These are phyloP conservation scores for Tylochromis polylepis DNA, from an alignment of 2,113 vertebrate species.

Conservation along the genomic window DNA sequence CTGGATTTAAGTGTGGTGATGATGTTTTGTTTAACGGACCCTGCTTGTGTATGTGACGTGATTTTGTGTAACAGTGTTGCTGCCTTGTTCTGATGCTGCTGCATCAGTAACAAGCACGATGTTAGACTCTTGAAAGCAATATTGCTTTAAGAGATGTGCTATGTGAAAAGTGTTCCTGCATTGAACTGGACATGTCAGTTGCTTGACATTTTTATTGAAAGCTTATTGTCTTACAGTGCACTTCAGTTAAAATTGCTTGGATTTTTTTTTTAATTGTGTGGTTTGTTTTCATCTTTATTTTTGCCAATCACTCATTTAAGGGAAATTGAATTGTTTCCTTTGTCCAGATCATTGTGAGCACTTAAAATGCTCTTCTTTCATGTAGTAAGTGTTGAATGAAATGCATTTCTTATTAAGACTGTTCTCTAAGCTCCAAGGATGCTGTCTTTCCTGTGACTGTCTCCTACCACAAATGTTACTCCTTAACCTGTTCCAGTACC, in stretches of 20 bases:
- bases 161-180: conserved; percentile 44
- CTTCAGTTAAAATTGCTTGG: not conserved
- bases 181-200: conserved; percentile 64
- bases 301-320: not conserved
- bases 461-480: not conserved
- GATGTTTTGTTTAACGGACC: not conserved
- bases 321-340: not conserved
- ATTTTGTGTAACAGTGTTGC: conserved; percentile 13
- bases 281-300: not conserved
- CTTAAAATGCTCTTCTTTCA: conserved; percentile 2
- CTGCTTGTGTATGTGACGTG: conserved; percentile 56
- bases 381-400: conserved; percentile 22
- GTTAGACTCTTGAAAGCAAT: conserved; percentile 36
- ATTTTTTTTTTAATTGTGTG: not conserved
- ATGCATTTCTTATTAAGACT: not conserved
- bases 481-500: not conserved
- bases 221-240: not conserved
- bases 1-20: conserved; percentile 25
- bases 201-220: not conserved
- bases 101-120: conserved; percentile 46
- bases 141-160: conserved; percentile 32
- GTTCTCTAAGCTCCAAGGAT: conserved; percentile 2
- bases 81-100: conserved; percentile 41
- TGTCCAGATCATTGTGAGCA: conserved; percentile 71
- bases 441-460: not conserved